Evolutionary conservation across 2,888 invertebrate species (phyloP).

Genomic region (Sinohyriopsis cumingii): DNA sequence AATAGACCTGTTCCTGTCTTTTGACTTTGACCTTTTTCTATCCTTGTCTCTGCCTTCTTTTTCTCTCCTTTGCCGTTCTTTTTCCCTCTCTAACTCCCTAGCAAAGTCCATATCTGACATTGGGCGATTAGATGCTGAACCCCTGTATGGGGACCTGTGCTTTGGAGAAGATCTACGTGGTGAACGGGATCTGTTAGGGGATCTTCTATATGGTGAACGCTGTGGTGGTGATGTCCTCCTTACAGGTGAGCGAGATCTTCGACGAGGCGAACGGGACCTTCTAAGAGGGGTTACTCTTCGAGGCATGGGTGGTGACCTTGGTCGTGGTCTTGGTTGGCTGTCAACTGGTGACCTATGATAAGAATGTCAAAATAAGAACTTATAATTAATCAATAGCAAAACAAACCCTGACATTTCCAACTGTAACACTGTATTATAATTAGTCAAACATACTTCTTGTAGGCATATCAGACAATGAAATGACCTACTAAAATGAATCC

Average conservation of each 20-base stretch:
- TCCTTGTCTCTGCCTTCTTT: conserved; percentile 28
- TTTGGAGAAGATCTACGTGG: conserved; percentile 21
- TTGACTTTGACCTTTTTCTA: conserved; percentile 10
- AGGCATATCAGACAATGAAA: not conserved
- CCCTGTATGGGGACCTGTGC: conserved; percentile 15
- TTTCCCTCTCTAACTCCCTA: conserved; percentile 54
- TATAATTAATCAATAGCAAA: too few species aligned
- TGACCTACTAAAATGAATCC: not conserved
- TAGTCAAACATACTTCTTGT: not conserved
- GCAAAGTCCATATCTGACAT: conserved; percentile 47
- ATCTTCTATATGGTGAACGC: conserved; percentile 13
- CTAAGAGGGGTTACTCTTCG: conserved; percentile 22
- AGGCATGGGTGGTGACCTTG: conserved; percentile 22
- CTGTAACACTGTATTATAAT: too few species aligned
- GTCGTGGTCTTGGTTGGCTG: conserved; percentile 25
- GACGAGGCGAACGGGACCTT: conserved; percentile 20
- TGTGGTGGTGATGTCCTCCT: conserved; percentile 26
- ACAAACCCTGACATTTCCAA: too few species aligned
- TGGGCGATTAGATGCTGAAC: conserved; percentile 2
- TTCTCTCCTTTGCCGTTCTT: conserved; percentile 55
- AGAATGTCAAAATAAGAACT: not conserved
- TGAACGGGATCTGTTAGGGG: conserved; percentile 7
- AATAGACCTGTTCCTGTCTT: conserved; percentile 20
- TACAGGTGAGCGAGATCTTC: conserved; percentile 18
- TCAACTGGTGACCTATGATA: conserved; percentile 16